Evolutionary conservation across 2,888 invertebrate genomes (phyloP).

Genomic region (Subacronicta megacephala): DNA sequence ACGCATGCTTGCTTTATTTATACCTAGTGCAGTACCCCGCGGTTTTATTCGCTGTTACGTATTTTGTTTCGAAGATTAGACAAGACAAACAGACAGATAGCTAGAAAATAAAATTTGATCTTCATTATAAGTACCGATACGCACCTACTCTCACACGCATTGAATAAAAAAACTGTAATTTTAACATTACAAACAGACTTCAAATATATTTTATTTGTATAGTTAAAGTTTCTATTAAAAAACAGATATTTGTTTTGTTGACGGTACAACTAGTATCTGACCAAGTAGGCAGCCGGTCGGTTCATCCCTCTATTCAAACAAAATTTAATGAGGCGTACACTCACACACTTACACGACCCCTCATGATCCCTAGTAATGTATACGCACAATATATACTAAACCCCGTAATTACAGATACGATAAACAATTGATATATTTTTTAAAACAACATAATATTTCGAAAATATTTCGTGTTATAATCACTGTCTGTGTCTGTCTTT

Average conservation of each 20-base stretch:
- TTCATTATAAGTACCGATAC: too few species aligned
- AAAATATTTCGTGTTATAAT: conserved; percentile 14
- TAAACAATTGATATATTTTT: conserved; percentile 16
- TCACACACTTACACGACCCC: conserved; percentile 56
- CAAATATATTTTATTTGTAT: too few species aligned
- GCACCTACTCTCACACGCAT: too few species aligned
- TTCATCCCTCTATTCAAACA: conserved; percentile 87
- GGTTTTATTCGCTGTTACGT: too few species aligned
- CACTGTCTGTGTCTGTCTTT: conserved; percentile 7
- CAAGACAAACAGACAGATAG: too few species aligned
- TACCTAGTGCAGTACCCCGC: too few species aligned
- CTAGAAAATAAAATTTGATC: too few species aligned
- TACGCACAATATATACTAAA: conserved; percentile 26
- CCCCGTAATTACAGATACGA: conserved; percentile 8
- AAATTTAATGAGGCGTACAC: conserved; percentile 86
- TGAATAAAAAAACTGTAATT: too few species aligned
- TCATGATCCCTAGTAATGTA: conserved; percentile 31
- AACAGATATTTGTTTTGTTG: conserved; percentile 46
- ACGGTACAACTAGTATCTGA: conserved; percentile 69
- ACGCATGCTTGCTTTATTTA: neutral
- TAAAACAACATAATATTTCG: conserved; percentile 5
- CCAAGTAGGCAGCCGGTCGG: conserved; percentile 68
- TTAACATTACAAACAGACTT: too few species aligned
- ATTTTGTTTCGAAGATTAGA: too few species aligned
- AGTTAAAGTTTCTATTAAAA: too few species aligned